Base-by-base conservation (phyloP, 2,797 vertebrate species). In the Brotogeris chrysoptera region DNA sequence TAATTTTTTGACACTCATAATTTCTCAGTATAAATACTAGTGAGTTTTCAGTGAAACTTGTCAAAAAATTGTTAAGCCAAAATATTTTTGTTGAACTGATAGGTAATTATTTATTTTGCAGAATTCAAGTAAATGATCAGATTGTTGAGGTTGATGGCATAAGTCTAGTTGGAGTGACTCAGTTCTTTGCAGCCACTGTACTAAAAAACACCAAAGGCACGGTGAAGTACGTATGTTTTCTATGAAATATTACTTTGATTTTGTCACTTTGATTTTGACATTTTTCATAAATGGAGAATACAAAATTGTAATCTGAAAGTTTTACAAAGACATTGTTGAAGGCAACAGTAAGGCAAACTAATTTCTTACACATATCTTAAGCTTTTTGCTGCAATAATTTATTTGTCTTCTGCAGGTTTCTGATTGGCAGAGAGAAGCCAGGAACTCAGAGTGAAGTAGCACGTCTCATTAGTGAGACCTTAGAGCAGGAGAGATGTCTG, bases 61-160 rank as follows among this genome's bases (percentile, higher is more conserved):
- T 87, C 32, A 55, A 21, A 86, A 79, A 55, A 78, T 6, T 69
- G 36, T 84, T 38, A 79, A 72, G 27, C 23, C 32, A 52, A 85
- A 81, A 52, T 91, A 12, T 50, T 49, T 6, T 28, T 70, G 20
- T 76, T 80, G 52, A 76, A 34, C 39, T 50, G 44, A 68, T 65
- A 47, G 19, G 34, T 78, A 76, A 95, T 18, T 61, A 4, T 72
- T 91, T 96, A 11, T 88, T 91, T 97, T 97, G 30, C 88, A 99
- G 99, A 96, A 99, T 99, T 95, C 98, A 99, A 97, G 98, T 99
- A 87, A 99, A 99, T 89, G 99, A 99, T 97, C 99, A 99, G 97
- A 99, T 99, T 87, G 99, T 99, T 95, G 99, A 99, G 94, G 99
- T 99, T 74, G 99, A 99, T 94, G 98, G 98, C 53, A 98, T 98